Evolutionary conservation across 2,113 vertebrate genomes (phyloP).

Genomic region (Coptodon bakossiorum): DNA sequence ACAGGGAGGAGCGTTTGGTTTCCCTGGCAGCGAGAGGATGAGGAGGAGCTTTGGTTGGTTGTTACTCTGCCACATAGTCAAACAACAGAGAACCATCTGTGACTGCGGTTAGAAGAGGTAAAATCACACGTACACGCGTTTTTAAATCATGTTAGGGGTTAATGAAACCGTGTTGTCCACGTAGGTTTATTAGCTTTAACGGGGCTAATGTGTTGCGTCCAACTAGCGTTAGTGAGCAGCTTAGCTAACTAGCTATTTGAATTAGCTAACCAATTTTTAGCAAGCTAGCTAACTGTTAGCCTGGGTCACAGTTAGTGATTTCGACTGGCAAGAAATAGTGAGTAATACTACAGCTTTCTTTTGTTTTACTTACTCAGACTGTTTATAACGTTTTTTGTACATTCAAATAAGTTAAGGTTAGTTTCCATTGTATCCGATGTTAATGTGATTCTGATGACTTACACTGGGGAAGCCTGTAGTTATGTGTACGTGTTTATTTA

Average conservation of each 20-base stretch:
- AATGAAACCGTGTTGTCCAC: fast-evolving
- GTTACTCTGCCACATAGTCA: slow-evolving; percentile 35
- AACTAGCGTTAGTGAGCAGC: background rate
- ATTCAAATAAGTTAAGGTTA: background rate
- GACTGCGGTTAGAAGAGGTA: background rate
- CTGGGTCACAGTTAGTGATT: background rate
- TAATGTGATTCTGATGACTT: background rate
- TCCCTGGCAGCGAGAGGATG: background rate
- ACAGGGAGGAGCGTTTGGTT: background rate
- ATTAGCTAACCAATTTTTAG: background rate
- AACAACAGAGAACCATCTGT: background rate
- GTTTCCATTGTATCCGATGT: background rate
- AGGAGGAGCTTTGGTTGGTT: background rate
- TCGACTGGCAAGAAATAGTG: background rate
- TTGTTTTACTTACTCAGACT: background rate
- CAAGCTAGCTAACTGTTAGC: background rate
- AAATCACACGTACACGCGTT: fast-evolving
- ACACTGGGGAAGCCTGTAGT: background rate
- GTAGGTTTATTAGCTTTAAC: background rate
- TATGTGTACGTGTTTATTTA: background rate
- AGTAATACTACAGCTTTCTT: background rate
- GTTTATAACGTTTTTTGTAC: background rate
- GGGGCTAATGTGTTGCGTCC: background rate
- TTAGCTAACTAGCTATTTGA: slow-evolving; percentile 1
- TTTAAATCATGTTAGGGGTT: fast-evolving